phyloP scores from a whole-genome alignment of 2,113 vertebrate genomes.

The Hiodon alosoides region DNA sequence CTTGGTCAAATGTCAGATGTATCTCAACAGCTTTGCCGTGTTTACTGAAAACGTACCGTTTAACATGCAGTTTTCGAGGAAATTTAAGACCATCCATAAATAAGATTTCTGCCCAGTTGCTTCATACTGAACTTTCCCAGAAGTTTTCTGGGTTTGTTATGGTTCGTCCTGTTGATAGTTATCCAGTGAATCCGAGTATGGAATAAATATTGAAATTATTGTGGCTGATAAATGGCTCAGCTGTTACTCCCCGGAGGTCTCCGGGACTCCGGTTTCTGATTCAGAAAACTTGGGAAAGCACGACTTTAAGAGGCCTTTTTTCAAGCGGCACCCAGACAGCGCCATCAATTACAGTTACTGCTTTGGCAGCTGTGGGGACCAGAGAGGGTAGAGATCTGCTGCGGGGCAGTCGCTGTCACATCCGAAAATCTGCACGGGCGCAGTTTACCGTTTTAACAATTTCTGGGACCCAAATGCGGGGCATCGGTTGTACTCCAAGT shows the following conservation, averaged over 20 bases:
- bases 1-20: slow-evolving; percentile 1
- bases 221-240: slow-evolving; percentile 46
- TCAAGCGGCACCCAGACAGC: neutral
- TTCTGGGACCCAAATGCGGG: too few species aligned
- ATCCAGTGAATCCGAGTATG: slow-evolving; percentile 35
- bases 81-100: neutral
- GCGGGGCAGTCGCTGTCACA: slow-evolving; percentile 3
- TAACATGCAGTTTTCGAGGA: slow-evolving; percentile 2
- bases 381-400: neutral
- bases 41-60: slow-evolving; percentile 16
- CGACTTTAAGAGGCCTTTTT: neutral
- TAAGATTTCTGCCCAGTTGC: slow-evolving; percentile 3
- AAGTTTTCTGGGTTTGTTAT: slow-evolving; percentile 51
- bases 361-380: neutral
- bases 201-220: slow-evolving; percentile 61
- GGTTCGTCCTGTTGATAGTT: slow-evolving; percentile 46
- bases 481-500: too few species aligned
- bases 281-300: slow-evolving; percentile 20
- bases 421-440: neutral
- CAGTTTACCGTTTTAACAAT: too few species aligned
- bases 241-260: slow-evolving; percentile 20
- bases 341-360: slow-evolving; percentile 3
- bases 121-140: slow-evolving; percentile 49
- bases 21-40: slow-evolving; percentile 11
- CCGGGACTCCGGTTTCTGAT: slow-evolving; percentile 26